Evolutionary conservation across 2,113 vertebrate species (phyloP), one percentile per base, ranked within the genome.

Genomic region (Poeciliopsis occidentalis): DNA sequence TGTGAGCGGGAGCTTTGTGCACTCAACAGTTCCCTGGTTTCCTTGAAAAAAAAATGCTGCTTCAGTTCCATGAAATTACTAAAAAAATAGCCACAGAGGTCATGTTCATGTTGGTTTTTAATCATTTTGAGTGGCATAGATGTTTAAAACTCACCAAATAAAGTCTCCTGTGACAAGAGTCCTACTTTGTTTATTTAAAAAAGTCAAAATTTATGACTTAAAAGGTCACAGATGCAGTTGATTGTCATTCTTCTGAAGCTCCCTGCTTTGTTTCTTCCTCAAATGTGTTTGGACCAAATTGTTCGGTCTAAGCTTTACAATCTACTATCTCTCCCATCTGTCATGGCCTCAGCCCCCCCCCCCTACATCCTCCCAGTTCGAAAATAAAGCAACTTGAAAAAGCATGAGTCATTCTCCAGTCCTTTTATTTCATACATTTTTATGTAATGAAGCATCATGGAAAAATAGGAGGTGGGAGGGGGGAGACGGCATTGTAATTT

Each of bases 311-410:
- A 85, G 84, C 78, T 73, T 82, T 69, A 64, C 73, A 78, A 66
- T 78, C 80, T 69, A 77, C 69, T 75, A 60, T 71, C 75, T 61
- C 76, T 79, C 34, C 2, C 90, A 89, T 90, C 89, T 91, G 84
- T 90, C 87, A 86, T 81, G 51, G 2, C 24, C 22, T n/a, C 24
- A 3, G 2, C 79, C 71, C n/a, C 69, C 32, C 10, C 10, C 2
- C 10, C 10, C 10, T 27, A 37, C 61, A 34, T 37, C 41, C 69
- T 69, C 80, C 76, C 85, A 82, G 73, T 91, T 92, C 87, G 69
- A 67, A 91, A 92, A 92, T 93, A 93, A 93, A 93, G 83, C 82
- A 67, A 81, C 73, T 86, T 86, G 68, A 86, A 88, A 88, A 89
- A 71, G 69, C 74, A 87, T 44, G 65, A 83, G 41, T 87, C 67